These are phyloP conservation scores for Zophobas atratus DNA, from an alignment of 1,140 invertebrate species.

Conservation along the genomic window DNA sequence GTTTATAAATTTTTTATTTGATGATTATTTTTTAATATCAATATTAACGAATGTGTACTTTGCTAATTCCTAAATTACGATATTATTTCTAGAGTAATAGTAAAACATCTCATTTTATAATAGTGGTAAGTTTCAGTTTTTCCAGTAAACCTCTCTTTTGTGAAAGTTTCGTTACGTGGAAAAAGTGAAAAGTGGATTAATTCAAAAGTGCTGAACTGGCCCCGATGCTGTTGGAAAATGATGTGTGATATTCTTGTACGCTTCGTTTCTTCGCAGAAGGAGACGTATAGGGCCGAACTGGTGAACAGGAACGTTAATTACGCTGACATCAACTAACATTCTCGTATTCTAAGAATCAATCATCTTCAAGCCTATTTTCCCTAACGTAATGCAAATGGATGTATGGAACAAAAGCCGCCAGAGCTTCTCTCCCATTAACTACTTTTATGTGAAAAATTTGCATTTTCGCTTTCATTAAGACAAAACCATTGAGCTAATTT, in stretches of 20 bases:
- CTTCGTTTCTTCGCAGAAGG: neutral
- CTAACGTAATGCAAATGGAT: too few species aligned
- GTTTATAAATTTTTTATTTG: constrained; percentile 30
- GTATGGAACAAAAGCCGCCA: too few species aligned
- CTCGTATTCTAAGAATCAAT: too few species aligned
- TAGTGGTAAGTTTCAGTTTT: constrained; percentile 13
- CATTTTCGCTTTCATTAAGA: too few species aligned
- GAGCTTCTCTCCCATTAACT: too few species aligned
- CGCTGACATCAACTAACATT: too few species aligned
- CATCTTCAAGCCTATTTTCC: too few species aligned
- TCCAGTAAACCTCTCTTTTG: constrained; percentile 5
- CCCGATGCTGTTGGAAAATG: constrained; percentile 33
- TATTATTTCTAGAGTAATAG: constrained; percentile 18
- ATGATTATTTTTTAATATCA: constrained; percentile 24
- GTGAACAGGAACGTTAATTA: too few species aligned
- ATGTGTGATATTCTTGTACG: constrained; percentile 34
- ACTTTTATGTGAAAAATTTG: too few species aligned
- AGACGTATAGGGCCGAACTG: too few species aligned
- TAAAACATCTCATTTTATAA: constrained; percentile 24
- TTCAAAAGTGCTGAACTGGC: constrained; percentile 36
- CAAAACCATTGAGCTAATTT: too few species aligned
- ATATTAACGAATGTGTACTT: constrained; percentile 13
- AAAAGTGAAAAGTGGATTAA: constrained; percentile 27
- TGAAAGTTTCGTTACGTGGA: constrained; percentile 10
- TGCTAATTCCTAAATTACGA: constrained; percentile 34